Evolutionary conservation across 2,888 invertebrate species (phyloP), one percentile per base, ranked within the genome.

Genomic region (Ligdia adustata): DNA sequence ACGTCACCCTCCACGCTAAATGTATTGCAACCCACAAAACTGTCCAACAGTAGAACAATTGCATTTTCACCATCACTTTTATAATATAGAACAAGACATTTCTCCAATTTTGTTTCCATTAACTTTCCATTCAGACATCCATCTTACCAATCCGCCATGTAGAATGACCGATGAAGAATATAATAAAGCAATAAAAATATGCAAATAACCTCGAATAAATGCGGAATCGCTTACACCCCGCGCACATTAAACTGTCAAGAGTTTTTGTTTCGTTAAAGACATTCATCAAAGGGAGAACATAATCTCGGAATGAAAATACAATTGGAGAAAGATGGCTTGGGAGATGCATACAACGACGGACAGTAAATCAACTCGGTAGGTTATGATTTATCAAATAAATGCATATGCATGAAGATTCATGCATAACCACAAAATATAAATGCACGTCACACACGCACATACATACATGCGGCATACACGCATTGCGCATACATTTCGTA

Each of bases 121-220:
- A 55, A 66, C 69, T 69, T 69, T 70, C 69, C 32, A 59, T 64
- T 49, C 53, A 41, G 57, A 44, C 62, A 57, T 62, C 51, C 48
- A 32, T 60, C 53, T 59, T 59, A 54, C 57, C 34, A 39, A 27
- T 47, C 51, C n/a, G n/a, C n/a, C n/a, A n/a, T n/a, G n/a, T n/a
- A n/a, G n/a, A n/a, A n/a, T n/a, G n/a, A n/a, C n/a, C 40, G 49
- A 46, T 43, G 24, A 14, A 9, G 28, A 48, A 50, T 46, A 50
- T 35, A 38, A 52, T 54, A 46, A 55, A 44, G 47, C 35, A 52
- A 49, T 52, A 54, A 57, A 55, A 52, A 51, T 53, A 55, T 52
- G 57, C 22, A 22, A 22, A 22, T 22, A 22, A 22, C 22, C 2
- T 22, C 6, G 3, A 16, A 16, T 60, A 57, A 55, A 52, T 54